A percentile compares a stretch with the other conserved stretches of the same genome.
These are phyloP conservation scores for Dasypolia templi DNA, from an alignment of 2,888 invertebrate species.

Conservation along the genomic window DNA sequence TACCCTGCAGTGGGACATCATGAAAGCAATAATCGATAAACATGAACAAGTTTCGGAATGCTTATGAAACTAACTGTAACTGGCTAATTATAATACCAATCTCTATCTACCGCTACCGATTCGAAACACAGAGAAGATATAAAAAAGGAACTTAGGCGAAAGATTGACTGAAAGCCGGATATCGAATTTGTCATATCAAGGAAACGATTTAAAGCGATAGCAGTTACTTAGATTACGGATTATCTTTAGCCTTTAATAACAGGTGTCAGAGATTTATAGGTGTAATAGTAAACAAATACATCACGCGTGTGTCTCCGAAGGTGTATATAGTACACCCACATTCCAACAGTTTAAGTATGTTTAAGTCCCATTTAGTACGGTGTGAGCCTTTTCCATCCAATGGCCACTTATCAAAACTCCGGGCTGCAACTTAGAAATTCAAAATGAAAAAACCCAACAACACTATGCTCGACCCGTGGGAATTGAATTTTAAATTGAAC, in stretches of 20 bases:
- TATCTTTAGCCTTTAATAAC: not conserved
- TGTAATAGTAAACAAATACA: no score
- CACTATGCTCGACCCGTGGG: not conserved
- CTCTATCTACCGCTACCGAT: not conserved
- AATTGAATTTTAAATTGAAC: no score
- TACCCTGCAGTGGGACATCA: no score
- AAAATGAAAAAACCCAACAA: not conserved
- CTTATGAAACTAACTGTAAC: not conserved
- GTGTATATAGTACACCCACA: no score
- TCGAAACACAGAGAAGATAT: constrained; percentile 14
- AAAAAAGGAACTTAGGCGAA: constrained; percentile 5
- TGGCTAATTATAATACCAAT: not conserved
- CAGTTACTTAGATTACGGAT: not conserved
- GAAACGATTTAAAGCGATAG: constrained; percentile 30
- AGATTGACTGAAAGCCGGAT: constrained; percentile 33
- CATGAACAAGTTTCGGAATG: no score
- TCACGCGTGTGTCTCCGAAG: not conserved
- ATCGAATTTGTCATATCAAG: constrained; percentile 34
- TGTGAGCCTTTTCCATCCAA: not conserved
- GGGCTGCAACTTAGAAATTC: not conserved
- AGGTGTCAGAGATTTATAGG: not conserved
- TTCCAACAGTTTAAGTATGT: no score
- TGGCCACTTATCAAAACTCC: not conserved
- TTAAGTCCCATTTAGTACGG: no score
- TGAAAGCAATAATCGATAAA: no score